Evolutionary conservation across 2,113 vertebrate genomes (phyloP).

Genomic region (Leucoraja erinaceus): DNA sequence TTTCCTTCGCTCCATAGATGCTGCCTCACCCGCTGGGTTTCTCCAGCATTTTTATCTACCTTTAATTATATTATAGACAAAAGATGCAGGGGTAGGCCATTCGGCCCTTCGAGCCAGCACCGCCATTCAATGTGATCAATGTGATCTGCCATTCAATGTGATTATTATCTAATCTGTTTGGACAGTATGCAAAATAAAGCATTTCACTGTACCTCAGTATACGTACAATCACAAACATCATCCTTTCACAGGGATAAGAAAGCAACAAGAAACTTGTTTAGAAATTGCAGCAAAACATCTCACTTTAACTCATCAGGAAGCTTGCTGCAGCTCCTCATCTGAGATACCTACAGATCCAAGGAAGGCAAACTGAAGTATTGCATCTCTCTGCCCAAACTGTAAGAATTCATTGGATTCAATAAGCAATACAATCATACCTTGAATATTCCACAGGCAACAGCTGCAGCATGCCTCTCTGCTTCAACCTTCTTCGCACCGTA

Average conservation of each 20-base stretch:
- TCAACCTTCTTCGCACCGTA: slow-evolving; percentile 75
- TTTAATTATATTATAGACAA: too few species aligned
- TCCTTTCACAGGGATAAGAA: background rate
- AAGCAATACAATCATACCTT: slow-evolving; percentile 58
- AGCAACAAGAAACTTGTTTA: background rate
- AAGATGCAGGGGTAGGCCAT: too few species aligned
- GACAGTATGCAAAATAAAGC: too few species aligned
- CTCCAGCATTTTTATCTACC: too few species aligned
- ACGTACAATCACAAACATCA: too few species aligned
- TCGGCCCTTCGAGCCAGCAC: background rate
- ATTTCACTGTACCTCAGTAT: too few species aligned
- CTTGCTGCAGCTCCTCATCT: background rate
- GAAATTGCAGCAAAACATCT: background rate
- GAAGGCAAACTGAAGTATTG: background rate
- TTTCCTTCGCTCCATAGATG: too few species aligned
- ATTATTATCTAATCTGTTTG: too few species aligned
- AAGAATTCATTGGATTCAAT: background rate
- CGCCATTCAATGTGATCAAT: too few species aligned
- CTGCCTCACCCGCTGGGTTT: too few species aligned
- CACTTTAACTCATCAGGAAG: background rate
- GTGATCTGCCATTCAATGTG: too few species aligned
- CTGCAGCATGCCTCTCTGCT: slow-evolving; percentile 81
- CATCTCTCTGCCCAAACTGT: background rate
- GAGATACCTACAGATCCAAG: background rate
- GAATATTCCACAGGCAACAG: slow-evolving; percentile 78